These are phyloP conservation scores for Bufotes viridis DNA, from an alignment of 2,797 vertebrate species.

Conservation along the genomic window DNA sequence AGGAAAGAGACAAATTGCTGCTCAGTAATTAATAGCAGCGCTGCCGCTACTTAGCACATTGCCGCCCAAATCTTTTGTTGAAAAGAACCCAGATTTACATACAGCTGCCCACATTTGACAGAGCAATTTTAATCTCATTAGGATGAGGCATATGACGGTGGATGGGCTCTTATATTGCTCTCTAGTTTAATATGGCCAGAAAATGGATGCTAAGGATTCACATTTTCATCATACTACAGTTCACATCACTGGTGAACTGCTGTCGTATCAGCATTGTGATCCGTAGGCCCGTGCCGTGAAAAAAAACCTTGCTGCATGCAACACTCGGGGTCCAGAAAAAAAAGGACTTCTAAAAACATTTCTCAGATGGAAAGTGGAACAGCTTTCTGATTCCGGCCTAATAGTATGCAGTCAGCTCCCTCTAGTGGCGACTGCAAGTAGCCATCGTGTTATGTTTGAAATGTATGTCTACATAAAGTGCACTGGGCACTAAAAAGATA, in stretches of 20 bases:
- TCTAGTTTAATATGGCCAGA: background rate
- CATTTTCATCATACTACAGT: background rate
- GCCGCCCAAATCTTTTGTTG: conserved; percentile 13
- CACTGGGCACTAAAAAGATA: no score
- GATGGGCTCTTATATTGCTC: background rate
- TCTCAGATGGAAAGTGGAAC: no score
- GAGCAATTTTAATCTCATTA: conserved; percentile 9
- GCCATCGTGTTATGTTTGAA: no score
- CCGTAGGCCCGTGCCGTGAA: no score
- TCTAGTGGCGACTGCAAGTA: no score
- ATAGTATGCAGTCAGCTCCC: no score
- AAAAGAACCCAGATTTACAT: conserved; percentile 34
- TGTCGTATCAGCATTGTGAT: no score
- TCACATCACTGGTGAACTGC: background rate
- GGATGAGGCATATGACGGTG: conserved; percentile 14
- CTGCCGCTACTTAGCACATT: conserved; percentile 13
- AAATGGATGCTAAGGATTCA: background rate
- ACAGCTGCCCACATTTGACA: conserved; percentile 40
- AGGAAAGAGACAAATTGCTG: conserved; percentile 16
- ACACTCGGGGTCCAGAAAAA: no score
- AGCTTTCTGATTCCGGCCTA: no score
- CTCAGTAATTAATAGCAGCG: conserved; percentile 10
- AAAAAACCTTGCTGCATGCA: no score
- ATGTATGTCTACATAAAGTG: no score
- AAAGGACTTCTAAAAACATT: no score